Base-by-base conservation (phyloP, 2,797 vertebrate species). In the Anisognathus igniventris region DNA sequence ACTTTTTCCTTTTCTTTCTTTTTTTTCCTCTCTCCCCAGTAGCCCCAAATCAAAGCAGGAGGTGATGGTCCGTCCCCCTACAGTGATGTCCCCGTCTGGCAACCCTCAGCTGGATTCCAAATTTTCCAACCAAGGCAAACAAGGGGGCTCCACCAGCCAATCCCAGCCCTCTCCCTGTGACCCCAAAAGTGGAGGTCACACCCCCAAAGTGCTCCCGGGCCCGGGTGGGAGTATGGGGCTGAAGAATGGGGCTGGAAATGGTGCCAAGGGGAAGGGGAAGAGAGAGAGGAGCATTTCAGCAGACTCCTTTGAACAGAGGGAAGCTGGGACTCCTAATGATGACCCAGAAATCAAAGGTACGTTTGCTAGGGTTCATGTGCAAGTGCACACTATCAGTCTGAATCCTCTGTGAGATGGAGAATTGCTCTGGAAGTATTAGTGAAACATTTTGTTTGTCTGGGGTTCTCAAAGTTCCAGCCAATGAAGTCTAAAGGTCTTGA, bases 21-120 rank as follows among this genome's bases (percentile, higher is more conserved):
- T 95, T 77, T 81, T 71, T 35, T 65, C 37, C 4, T 97, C 84
- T 94, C 53, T 96, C 96, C 80, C 23, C 95, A 98, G 98, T 98
- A 99, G 99, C 98, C 99, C 99, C 97, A 99, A 99, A 99, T 99
- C 99, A 97, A 99, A 99, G 98, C 99, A 99, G 98, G 99, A 99
- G 99, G 99, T 99, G 98, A 99, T 99, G 99, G 99, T 99, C 97
- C 99, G 99, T 96, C 99, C 99, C 97, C 99, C 99, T 98, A 98
- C 99, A 97, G 99, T 99, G 98, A 99, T 99, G 99, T 99, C 99
- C 98, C 99, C 99, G 57, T 99, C 99, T 97, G 99, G 99, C 97
- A 99, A 99, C 94, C 98, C 99, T 97, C 99, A 99, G 98, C 98
- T 99, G 99, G 99, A 99, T 98, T 98, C 99, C 98, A 99, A 99